phyloP scores from a whole-genome alignment of 2,888 invertebrate genomes.

The Ethmia dodecea region DNA sequence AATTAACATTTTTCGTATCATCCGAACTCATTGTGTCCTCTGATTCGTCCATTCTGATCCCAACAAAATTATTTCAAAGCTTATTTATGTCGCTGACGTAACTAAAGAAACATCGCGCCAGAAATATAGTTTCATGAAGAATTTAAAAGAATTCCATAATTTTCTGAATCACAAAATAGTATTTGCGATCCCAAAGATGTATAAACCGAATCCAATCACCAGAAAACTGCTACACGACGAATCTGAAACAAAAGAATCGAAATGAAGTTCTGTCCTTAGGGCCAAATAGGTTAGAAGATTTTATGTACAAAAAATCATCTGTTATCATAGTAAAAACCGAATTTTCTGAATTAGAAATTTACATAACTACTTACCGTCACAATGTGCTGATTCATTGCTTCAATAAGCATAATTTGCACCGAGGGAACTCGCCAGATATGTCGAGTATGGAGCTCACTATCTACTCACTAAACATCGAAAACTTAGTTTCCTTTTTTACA shows the following conservation, averaged over 20 bases:
- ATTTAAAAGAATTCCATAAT: slow-evolving; percentile 25
- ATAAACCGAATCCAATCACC: slow-evolving; percentile 31
- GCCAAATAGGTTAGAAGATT: slow-evolving; percentile 58
- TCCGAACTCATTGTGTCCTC: slow-evolving; percentile 51
- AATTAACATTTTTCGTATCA: slow-evolving; percentile 32
- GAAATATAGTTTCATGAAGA: slow-evolving; percentile 21
- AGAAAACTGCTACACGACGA: slow-evolving; percentile 28
- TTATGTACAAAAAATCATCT: slow-evolving; percentile 33
- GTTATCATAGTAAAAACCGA: slow-evolving; percentile 14
- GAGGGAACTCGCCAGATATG: slow-evolving; percentile 37
- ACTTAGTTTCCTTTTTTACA: slow-evolving; percentile 28
- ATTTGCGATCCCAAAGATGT: slow-evolving; percentile 27
- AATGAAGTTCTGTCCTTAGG: slow-evolving; percentile 61
- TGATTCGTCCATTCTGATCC: slow-evolving; percentile 55
- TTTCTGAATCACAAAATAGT: slow-evolving; percentile 26
- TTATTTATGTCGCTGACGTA: slow-evolving; percentile 34
- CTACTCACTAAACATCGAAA: slow-evolving; percentile 23
- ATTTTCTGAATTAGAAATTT: slow-evolving; percentile 43
- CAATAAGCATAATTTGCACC: slow-evolving; percentile 39
- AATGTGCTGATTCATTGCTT: slow-evolving; percentile 31
- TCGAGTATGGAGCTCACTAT: slow-evolving; percentile 35
- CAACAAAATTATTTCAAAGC: slow-evolving; percentile 16
- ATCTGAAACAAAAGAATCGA: slow-evolving; percentile 70
- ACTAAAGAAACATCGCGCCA: slow-evolving; percentile 32
- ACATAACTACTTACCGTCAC: slow-evolving; percentile 33